Percentiles rank a stretch among this genome's conserved stretches.
phyloP scores from a whole-genome alignment of 1,140 invertebrate species.

The Pseudomyrmex concolor region DNA sequence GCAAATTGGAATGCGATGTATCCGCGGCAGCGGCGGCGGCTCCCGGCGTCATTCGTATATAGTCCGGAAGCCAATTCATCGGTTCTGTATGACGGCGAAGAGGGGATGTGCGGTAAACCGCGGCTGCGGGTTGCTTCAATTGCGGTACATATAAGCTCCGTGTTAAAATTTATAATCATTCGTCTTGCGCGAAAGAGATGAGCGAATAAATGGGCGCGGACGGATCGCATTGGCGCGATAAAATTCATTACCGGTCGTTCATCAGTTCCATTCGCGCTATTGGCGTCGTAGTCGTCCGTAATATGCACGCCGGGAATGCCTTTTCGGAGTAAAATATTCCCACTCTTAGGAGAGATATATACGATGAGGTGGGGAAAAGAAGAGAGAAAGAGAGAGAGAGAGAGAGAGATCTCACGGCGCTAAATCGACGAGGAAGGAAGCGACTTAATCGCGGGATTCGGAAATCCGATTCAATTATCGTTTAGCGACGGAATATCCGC shows the following conservation, averaged over 20 bases:
- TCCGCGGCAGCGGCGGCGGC: background rate
- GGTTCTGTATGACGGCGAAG: conserved; percentile 9
- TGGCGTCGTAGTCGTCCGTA: conserved; percentile 7
- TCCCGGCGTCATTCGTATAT: conserved; percentile 25
- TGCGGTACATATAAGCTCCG: conserved; percentile 44
- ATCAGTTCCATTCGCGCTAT: conserved; percentile 12
- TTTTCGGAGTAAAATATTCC: conserved; percentile 28
- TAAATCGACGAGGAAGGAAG: conserved; percentile 41
- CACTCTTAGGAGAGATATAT: conserved; percentile 15
- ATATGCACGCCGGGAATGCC: background rate
- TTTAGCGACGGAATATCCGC: conserved; percentile 47
- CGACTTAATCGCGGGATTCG: conserved; percentile 50
- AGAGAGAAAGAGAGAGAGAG: too few relatives aligned
- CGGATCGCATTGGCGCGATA: conserved; percentile 15
- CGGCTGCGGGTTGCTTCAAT: conserved; percentile 46
- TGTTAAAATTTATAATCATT: conserved; percentile 55
- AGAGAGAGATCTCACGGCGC: background rate
- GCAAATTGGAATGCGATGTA: conserved; percentile 62
- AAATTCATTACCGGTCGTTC: conserved; percentile 11
- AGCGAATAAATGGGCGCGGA: conserved; percentile 29
- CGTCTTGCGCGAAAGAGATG: conserved; percentile 25
- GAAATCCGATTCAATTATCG: conserved; percentile 52
- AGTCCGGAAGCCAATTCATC: conserved; percentile 60
- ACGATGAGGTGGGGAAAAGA: background rate
- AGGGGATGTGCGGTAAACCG: conserved; percentile 47